Conservation (phyloP, 2,888 invertebrate genomes). For the Salticus scenicus region DNA sequence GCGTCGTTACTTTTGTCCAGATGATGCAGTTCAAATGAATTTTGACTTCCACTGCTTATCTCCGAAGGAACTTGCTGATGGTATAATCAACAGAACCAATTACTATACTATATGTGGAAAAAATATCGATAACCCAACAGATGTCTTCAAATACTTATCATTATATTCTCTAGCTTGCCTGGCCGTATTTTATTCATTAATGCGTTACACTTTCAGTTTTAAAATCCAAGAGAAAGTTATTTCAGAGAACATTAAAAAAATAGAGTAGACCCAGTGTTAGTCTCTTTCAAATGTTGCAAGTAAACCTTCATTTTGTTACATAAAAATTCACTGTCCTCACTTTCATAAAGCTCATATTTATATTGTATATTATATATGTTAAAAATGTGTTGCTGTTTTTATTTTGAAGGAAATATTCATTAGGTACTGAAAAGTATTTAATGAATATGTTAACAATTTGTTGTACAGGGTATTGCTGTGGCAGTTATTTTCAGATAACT, state of each 20-base stretch:
- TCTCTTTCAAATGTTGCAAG: too few relatives aligned
- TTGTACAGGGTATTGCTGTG: too few relatives aligned
- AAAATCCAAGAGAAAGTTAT: background rate
- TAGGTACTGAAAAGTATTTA: too few relatives aligned
- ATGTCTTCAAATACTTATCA: background rate
- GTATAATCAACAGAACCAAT: constrained; percentile 1
- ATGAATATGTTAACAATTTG: too few relatives aligned
- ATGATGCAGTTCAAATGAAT: constrained; percentile 15
- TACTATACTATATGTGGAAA: constrained; percentile 58
- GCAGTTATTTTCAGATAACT: too few relatives aligned
- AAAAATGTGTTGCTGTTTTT: too few relatives aligned
- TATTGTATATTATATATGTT: too few relatives aligned
- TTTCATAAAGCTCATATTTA: too few relatives aligned
- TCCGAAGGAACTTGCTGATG: background rate
- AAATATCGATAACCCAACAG: background rate
- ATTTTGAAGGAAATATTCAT: too few relatives aligned
- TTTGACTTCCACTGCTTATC: constrained; percentile 52
- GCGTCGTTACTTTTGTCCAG: constrained; percentile 39
- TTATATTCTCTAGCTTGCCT: constrained; percentile 29
- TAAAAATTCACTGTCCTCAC: too few relatives aligned
- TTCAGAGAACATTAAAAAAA: background rate
- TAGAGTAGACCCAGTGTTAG: too few relatives aligned
- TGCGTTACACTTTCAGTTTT: constrained; percentile 29
- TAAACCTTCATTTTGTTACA: too few relatives aligned
- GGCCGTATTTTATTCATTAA: background rate